Percentiles rank a stretch among this genome's conserved stretches.
phyloP scores from a whole-genome alignment of 2,797 vertebrate species.

The Pseudomugil tenellus region DNA sequence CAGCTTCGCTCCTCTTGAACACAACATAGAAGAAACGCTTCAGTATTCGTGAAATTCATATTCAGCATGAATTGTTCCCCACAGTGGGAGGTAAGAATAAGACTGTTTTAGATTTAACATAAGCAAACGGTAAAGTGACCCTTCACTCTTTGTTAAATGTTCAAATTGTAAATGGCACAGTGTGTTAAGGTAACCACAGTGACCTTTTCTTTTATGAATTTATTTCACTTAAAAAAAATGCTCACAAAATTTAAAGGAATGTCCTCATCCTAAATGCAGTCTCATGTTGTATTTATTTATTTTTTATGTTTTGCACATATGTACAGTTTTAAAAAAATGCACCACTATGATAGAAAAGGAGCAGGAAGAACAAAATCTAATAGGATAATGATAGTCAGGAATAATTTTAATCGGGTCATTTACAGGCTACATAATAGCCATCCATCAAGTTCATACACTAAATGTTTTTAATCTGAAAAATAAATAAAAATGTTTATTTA shows the following conservation, averaged over 20 bases:
- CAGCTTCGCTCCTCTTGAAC: conserved; percentile 50
- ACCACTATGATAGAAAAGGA: no score
- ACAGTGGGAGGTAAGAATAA: conserved; percentile 29
- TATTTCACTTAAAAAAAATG: background rate
- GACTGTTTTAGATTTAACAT: conserved; percentile 1
- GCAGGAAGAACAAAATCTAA: no score
- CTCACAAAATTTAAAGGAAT: background rate
- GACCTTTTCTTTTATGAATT: background rate
- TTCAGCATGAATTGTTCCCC: conserved; percentile 22
- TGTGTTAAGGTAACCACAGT: background rate
- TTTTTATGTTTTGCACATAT: no score
- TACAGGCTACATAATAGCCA: no score
- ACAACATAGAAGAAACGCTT: conserved; percentile 42
- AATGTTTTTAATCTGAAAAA: no score
- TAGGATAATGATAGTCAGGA: no score
- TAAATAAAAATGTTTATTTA: no score
- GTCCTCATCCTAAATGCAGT: background rate
- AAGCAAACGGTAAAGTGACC: background rate
- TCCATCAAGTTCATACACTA: no score
- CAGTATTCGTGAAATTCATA: conserved; percentile 39
- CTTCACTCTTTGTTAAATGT: background rate
- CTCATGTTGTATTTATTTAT: no score
- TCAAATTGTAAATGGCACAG: background rate
- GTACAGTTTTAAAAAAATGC: no score
- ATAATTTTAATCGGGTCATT: no score